A percentile compares a stretch with the other conserved stretches of the same genome.
Evolutionary conservation across 2,888 invertebrate genomes (phyloP).

Genomic region (Chouioia cunea): DNA sequence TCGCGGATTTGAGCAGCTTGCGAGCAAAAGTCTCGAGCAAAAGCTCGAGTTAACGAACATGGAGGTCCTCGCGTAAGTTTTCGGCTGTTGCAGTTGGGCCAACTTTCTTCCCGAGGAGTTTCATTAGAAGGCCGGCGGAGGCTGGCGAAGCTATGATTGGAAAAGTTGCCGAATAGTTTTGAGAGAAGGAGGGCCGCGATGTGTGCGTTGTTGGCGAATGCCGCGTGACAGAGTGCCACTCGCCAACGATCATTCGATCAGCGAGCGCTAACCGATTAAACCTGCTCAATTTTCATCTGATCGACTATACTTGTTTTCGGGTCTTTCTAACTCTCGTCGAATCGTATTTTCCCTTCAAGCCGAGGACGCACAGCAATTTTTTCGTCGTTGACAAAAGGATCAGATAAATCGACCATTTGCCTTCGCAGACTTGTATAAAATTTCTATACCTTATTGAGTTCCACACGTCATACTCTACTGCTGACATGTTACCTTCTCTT

Average conservation of each 20-base stretch:
- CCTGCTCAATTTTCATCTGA: constrained; percentile 16
- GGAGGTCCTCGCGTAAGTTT: constrained; percentile 35
- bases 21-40: too few relatives aligned
- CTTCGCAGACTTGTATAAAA: too few relatives aligned
- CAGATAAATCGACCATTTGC: too few relatives aligned
- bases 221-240: neutral
- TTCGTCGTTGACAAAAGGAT: too few relatives aligned
- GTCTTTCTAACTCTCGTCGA: too few relatives aligned
- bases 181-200: constrained; percentile 1
- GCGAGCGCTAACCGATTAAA: constrained; percentile 26
- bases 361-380: too few relatives aligned
- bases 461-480: too few relatives aligned
- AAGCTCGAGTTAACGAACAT: neutral
- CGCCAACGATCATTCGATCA: constrained; percentile 19
- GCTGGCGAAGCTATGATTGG: constrained; percentile 58
- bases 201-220: constrained; percentile 18
- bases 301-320: neutral
- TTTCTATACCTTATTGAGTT: too few relatives aligned
- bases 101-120: constrained; percentile 57
- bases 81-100: constrained; percentile 26
- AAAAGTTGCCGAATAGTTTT: constrained; percentile 56
- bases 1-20: too few relatives aligned
- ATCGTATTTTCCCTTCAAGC: too few relatives aligned
- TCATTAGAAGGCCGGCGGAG: constrained; percentile 55
- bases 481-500: too few relatives aligned